Conservation (phyloP, 2,888 invertebrate species). For the Vanessa cardui region DNA sequence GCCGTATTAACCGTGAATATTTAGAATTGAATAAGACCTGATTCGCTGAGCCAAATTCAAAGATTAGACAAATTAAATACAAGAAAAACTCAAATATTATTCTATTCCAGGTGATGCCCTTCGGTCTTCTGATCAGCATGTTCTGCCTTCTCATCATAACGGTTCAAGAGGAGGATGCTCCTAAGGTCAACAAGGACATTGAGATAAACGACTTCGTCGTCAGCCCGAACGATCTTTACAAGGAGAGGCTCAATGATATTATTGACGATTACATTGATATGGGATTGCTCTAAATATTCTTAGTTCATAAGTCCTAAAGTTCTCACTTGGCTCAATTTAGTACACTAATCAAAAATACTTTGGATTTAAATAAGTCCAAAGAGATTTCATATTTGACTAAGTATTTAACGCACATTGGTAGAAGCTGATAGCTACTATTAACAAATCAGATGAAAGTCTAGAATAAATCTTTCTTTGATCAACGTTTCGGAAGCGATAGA, state of each 20-base stretch:
- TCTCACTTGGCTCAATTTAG: too few relatives aligned
- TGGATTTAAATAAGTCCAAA: too few relatives aligned
- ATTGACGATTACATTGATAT: slow-evolving; percentile 50
- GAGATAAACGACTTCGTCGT: slow-evolving; percentile 45
- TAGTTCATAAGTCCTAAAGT: not conserved
- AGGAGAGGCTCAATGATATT: slow-evolving; percentile 55
- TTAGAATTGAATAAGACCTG: too few relatives aligned
- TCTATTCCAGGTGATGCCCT: slow-evolving; percentile 38
- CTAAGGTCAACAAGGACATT: slow-evolving; percentile 38
- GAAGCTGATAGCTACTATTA: too few relatives aligned
- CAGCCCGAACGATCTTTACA: slow-evolving; percentile 50
- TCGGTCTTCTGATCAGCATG: slow-evolving; percentile 37
- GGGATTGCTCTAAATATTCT: slow-evolving; percentile 29
- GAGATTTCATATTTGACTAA: too few relatives aligned
- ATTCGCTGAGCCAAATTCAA: too few relatives aligned
- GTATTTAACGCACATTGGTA: too few relatives aligned
- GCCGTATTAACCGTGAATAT: too few relatives aligned
- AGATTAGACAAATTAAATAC: not conserved
- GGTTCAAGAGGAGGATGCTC: slow-evolving; percentile 40
- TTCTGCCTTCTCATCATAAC: slow-evolving; percentile 39
- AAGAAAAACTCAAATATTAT: not conserved
- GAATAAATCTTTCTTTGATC: too few relatives aligned
- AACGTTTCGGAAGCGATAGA: too few relatives aligned
- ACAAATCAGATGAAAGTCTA: too few relatives aligned
- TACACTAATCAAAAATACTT: too few relatives aligned